These are phyloP conservation scores for Gadus chalcogrammus DNA, from an alignment of 2,113 vertebrate genomes.

Conservation along the genomic window DNA sequence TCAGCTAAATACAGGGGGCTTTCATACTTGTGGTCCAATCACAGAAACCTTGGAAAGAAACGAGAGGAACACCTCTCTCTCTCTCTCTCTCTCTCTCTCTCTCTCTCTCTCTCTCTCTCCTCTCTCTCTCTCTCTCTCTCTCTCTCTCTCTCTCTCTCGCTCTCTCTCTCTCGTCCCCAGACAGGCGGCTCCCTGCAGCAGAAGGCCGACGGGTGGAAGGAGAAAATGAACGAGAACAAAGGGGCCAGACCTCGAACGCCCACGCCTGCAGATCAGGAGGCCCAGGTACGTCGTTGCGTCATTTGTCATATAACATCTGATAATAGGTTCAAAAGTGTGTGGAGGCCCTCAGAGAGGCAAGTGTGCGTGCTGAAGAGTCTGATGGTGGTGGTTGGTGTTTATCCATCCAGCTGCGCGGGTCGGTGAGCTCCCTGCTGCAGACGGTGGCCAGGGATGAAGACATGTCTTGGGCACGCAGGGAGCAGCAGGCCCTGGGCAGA, in stretches of 20 bases:
- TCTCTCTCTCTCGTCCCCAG: slow-evolving; percentile 43
- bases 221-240: slow-evolving; percentile 70
- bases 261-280: slow-evolving; percentile 63
- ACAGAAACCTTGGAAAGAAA: too few species aligned
- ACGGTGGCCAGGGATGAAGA: slow-evolving; percentile 69
- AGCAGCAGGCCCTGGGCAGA: slow-evolving; percentile 71
- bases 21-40: too few species aligned
- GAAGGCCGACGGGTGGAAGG: slow-evolving; percentile 75
- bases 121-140: too few species aligned
- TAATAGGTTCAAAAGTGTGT: too few species aligned
- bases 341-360: too few species aligned
- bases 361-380: too few species aligned
- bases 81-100: neutral
- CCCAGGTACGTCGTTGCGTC: slow-evolving; percentile 46
- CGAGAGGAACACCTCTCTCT: neutral
- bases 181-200: slow-evolving; percentile 69
- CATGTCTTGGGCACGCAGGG: slow-evolving; percentile 67
- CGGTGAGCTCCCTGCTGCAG: slow-evolving; percentile 70
- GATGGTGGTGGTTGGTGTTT: too few species aligned
- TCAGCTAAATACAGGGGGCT: too few species aligned
- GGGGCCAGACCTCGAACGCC: slow-evolving; percentile 65
- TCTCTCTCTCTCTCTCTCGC: too few species aligned
- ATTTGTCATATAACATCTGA: too few species aligned
- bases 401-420: slow-evolving; percentile 58
- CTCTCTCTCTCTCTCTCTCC: too few species aligned